Evolutionary conservation across 2,113 vertebrate genomes (phyloP), one percentile per base, ranked within the genome.

Genomic region (Rhagologus leucostigma): DNA sequence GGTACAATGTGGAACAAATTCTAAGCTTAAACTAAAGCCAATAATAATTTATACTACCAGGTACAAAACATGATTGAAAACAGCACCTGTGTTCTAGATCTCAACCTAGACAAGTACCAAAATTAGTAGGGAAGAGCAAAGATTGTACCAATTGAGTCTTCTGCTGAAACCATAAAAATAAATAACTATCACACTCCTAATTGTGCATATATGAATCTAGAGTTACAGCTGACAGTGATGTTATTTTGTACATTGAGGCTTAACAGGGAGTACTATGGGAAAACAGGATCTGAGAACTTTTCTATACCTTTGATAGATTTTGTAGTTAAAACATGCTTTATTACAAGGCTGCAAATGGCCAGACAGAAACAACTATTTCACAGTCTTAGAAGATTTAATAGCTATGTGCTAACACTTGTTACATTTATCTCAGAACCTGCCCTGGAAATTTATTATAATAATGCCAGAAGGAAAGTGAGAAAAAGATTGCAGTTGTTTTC

Each of bases 291-390:
- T 10, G 16, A 69, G 4, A 15, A 59, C 10, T 65, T 89, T 65
- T 55, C 55, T 17, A 46, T 12, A 53, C 6, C 29, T 93, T 68
- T 65, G 46, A 85, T 17, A 83, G 70, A 93, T 93, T 83, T 82
- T 85, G 33, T 47, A 46, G n/a, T 87, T 94, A 83, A 94, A 89
- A 85, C 24, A 35, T 83, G n/a, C 33, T 94, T 93, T 94, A 62
- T 89, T 87, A 46, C 21, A 70, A 80, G 90, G 20, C 67, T 89
- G 37, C 4, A 6, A 95, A 52, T 24, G 18, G 46, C 41, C 37
- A 69, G 75, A 85, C 56, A 85, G 24, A 41, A 93, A 57, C 22
- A 94, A 63, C 69, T 89, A 52, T 83, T 97, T 81, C 7, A 2
- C 39, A 84, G 53, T 57, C 78, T 42, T 56, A 47, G 13, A 90